Percentiles rank a stretch among this genome's conserved stretches.
Conservation (phyloP, 2,797 vertebrate species). For the Enteromius afrohamiltoni region DNA sequence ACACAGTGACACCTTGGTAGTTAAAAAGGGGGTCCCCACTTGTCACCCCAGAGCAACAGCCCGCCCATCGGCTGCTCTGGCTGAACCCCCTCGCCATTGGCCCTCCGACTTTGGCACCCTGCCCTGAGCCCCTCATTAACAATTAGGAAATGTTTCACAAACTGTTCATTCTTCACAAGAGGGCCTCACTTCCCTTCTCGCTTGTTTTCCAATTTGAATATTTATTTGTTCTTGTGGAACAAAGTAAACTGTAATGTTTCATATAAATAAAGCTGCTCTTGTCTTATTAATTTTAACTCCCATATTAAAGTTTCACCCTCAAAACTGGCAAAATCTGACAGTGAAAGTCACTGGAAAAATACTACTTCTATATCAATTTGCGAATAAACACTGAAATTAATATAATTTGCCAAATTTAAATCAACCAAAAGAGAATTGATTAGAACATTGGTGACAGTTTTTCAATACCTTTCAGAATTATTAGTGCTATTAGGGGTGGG, state of each 20-base stretch:
- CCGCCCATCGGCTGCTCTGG: slow-evolving; percentile 51
- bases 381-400: not conserved
- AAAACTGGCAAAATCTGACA: slow-evolving; percentile 25
- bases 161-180: slow-evolving; percentile 80
- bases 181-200: slow-evolving; percentile 77
- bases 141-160: slow-evolving; percentile 92
- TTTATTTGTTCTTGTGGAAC: slow-evolving; percentile 78
- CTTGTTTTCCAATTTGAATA: slow-evolving; percentile 80
- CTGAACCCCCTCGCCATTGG: slow-evolving; percentile 62
- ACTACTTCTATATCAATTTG: not conserved
- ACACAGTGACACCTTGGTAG: slow-evolving; percentile 73
- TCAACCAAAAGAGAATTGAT: not conserved
- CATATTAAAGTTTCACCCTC: not conserved
- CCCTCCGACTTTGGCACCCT: slow-evolving; percentile 65
- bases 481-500: not conserved
- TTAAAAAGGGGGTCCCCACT: slow-evolving; percentile 71
- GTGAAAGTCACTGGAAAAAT: not conserved
- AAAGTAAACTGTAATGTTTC: slow-evolving; percentile 62
- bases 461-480: not conserved
- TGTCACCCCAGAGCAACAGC: slow-evolving; percentile 64
- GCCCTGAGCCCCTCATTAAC: slow-evolving; percentile 77
- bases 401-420: not conserved
- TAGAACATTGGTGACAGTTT: not conserved
- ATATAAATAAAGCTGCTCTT: slow-evolving; percentile 48
- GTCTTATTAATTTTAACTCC: not conserved